These are phyloP conservation scores for Scaptomyza pallida DNA, from an alignment of 1,140 invertebrate species.

Conservation along the genomic window DNA sequence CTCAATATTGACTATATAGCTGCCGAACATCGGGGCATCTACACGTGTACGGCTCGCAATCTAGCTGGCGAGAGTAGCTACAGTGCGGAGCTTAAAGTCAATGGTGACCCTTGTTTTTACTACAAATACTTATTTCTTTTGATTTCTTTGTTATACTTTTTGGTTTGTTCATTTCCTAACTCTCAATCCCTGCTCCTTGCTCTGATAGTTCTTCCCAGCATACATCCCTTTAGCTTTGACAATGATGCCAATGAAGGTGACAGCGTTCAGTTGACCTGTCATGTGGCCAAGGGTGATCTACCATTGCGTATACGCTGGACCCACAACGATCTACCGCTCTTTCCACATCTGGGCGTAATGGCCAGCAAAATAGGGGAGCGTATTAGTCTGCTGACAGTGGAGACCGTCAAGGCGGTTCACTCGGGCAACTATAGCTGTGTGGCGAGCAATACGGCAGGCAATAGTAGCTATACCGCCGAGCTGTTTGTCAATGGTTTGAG, in stretches of 20 bases:
- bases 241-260: constrained; percentile 88
- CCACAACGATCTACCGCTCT: constrained; percentile 85
- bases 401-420: constrained; percentile 87
- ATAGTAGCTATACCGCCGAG: constrained; percentile 87
- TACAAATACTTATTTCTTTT: constrained; percentile 1
- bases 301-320: constrained; percentile 88
- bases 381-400: constrained; percentile 88
- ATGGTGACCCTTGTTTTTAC: constrained; percentile 52
- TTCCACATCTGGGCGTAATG: constrained; percentile 84
- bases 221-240: constrained; percentile 88
- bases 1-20: constrained; percentile 85
- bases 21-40: constrained; percentile 89
- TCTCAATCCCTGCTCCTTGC: constrained; percentile 32
- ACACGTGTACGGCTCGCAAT: constrained; percentile 91
- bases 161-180: constrained; percentile 30
- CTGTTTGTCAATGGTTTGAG: constrained; percentile 82
- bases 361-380: constrained; percentile 87
- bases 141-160: constrained; percentile 31
- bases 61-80: constrained; percentile 86
- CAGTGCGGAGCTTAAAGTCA: constrained; percentile 77
- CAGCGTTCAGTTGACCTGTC: constrained; percentile 88
- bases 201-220: constrained; percentile 87
- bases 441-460: constrained; percentile 90
- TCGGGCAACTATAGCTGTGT: constrained; percentile 89
- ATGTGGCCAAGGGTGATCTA: constrained; percentile 89